These are phyloP conservation scores for Pelodytes ibericus DNA, from an alignment of 2,797 vertebrate species.

Conservation along the genomic window DNA sequence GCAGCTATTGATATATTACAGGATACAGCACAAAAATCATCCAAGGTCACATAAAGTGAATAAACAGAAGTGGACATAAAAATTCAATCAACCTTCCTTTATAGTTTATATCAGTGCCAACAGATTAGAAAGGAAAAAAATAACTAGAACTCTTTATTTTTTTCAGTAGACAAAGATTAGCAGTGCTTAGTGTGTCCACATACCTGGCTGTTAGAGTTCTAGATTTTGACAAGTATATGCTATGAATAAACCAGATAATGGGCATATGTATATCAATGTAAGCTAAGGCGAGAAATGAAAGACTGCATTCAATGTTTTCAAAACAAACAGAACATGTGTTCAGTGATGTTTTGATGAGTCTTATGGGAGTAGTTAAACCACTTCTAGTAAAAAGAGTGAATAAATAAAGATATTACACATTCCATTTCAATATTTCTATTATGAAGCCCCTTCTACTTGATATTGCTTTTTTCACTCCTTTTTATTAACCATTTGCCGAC, in stretches of 20 bases:
- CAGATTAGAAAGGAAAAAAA: background rate
- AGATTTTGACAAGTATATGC: background rate
- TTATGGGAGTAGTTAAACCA: too few relatives aligned
- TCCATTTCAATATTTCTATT: too few relatives aligned
- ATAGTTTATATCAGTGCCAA: conserved; percentile 4
- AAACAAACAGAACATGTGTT: too few relatives aligned
- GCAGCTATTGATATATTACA: conserved; percentile 23
- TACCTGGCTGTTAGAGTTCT: background rate
- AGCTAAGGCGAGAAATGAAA: background rate
- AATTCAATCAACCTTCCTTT: conserved; percentile 9
- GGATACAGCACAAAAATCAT: background rate
- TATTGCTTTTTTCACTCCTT: too few relatives aligned
- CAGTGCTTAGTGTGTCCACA: background rate
- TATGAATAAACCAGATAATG: background rate
- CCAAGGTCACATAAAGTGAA: conserved; percentile 16
- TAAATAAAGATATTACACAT: too few relatives aligned
- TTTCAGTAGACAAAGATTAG: background rate
- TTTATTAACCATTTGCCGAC: too few relatives aligned
- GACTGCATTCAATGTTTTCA: background rate
- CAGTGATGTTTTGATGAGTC: too few relatives aligned
- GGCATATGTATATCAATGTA: background rate
- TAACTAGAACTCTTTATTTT: background rate
- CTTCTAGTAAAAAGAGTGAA: too few relatives aligned
- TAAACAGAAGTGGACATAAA: background rate
- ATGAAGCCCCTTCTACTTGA: too few relatives aligned